Evolutionary conservation across 2,888 invertebrate genomes (phyloP), one percentile per base, ranked within the genome.

Genomic region (Trachelus tabidus): DNA sequence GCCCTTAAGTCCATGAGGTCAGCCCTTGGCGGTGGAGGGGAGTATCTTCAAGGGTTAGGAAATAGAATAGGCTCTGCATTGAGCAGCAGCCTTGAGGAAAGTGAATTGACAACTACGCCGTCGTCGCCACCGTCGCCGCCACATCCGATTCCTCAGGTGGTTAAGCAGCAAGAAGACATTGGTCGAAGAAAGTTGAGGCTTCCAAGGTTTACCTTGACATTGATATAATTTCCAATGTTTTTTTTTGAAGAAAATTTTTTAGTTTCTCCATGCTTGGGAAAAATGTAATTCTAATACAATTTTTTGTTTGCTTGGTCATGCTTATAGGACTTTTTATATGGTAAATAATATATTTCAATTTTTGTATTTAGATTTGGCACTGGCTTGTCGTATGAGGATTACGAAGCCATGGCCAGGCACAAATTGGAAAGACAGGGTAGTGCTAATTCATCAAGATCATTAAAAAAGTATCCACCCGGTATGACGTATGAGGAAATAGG

Each of bases 401-500:
- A 92, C 80, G 90, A 92, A 78, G 90, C 91, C 40, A 89, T 92
- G 81, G 89, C 92, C 3, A 87, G 91, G 76, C 91, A 91, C 76
- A 92, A 91, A 82, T 81, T 91, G 40, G 91, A 91, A 79, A 89
- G 88, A 23, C 90, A 90, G 79, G 87, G 83, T 69, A 90, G 84
- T 79, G 81, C 85, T 12, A 87, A 83, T 12, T 83, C 86, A 77
- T 86, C 90, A 0, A 85, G 90, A 56, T 86, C 85, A 11, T 78
- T 82, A n/a, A 84, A 87, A 73, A 91, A 90, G 76, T 90, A 90
- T 83, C 91, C 91, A 0, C 88, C 87, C 1, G 91, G 91, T 2
- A 91, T 91, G 91, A 89, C 91, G 9, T 91, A 91, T 79, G 91
- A 91, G 80, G 91, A 91, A 79, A 91, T 91, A 79, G 87, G 89